phyloP scores from a whole-genome alignment of 53 echinoderm and acorn worm species.

The Actinopyga echinites region DNA sequence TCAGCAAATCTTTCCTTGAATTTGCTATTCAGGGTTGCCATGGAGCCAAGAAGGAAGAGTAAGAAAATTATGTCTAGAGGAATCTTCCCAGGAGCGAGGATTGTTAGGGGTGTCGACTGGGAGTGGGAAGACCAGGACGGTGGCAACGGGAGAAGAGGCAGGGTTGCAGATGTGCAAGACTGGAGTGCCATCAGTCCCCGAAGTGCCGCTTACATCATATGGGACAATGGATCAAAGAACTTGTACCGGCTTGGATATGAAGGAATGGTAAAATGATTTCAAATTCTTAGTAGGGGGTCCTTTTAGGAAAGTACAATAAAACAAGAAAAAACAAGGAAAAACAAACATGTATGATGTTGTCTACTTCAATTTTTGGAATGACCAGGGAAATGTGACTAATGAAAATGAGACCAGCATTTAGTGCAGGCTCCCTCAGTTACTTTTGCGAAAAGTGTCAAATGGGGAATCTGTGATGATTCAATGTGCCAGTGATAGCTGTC shows the following conservation, averaged over 20 bases:
- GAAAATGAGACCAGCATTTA: too few relatives aligned
- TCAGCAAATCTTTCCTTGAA: too few relatives aligned
- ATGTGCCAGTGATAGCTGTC: too few relatives aligned
- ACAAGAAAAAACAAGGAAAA: neutral
- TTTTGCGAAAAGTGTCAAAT: too few relatives aligned
- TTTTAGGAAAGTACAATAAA: neutral
- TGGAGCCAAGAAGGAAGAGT: conserved; percentile 96
- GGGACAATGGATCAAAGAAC: conserved; percentile 99
- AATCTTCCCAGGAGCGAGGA: conserved; percentile 92
- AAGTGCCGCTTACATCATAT: conserved; percentile 95
- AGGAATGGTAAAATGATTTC: conserved; percentile 95
- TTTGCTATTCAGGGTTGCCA: conserved; percentile 61
- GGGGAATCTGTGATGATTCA: too few relatives aligned
- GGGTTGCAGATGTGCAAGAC: conserved; percentile 95
- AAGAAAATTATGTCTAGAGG: conserved; percentile 98
- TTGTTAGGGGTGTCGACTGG: conserved; percentile 98
- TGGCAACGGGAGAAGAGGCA: conserved; percentile 87
- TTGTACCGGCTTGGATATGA: conserved; percentile 95
- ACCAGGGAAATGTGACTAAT: too few relatives aligned
- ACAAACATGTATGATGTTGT: too few relatives aligned
- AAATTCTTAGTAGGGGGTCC: too few relatives aligned
- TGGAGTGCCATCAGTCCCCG: conserved; percentile 98
- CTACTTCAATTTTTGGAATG: neutral
- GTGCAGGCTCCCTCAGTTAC: too few relatives aligned
- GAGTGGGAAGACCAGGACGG: conserved; percentile 99